Conservation (phyloP, 2,113 vertebrate species). For the Morone saxatilis region DNA sequence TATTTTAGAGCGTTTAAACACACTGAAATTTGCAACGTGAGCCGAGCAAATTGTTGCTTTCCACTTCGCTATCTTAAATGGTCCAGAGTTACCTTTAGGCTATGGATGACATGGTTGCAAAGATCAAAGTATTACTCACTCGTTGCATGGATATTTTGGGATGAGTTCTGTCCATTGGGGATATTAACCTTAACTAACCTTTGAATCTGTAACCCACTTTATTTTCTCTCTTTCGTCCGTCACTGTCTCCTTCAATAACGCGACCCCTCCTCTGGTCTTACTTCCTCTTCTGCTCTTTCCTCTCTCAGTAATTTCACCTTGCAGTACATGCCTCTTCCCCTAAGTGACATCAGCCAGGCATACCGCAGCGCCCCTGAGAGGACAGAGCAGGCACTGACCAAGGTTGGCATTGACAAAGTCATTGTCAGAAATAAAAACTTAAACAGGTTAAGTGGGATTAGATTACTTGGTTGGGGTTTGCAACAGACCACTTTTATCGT, state of each 20-base stretch:
- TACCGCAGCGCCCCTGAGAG: constrained; percentile 91
- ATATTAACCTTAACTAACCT: constrained; percentile 65
- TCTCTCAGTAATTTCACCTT: constrained; percentile 90
- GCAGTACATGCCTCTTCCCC: constrained; percentile 93
- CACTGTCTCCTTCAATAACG: constrained; percentile 42
- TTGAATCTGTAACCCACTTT: constrained; percentile 59
- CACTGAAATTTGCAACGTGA: constrained; percentile 37
- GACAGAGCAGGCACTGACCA: constrained; percentile 91
- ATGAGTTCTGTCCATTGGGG: constrained; percentile 51
- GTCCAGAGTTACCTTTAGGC: constrained; percentile 62
- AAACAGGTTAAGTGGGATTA: background rate
- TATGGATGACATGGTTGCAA: constrained; percentile 62
- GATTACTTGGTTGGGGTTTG: background rate
- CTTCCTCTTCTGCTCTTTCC: constrained; percentile 33
- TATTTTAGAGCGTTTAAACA: constrained; percentile 30
- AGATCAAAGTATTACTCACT: constrained; percentile 73
- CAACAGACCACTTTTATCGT: background rate
- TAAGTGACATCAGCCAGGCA: constrained; percentile 92
- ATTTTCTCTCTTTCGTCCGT: constrained; percentile 21
- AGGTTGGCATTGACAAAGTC: constrained; percentile 79
- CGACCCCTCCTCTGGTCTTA: constrained; percentile 8
- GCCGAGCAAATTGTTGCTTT: constrained; percentile 60
- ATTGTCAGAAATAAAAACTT: background rate
- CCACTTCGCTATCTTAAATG: constrained; percentile 63
- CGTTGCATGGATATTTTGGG: constrained; percentile 59